Evolutionary conservation across 2,797 vertebrate genomes (phyloP).

Genomic region (Bryconaethiops microstoma): DNA sequence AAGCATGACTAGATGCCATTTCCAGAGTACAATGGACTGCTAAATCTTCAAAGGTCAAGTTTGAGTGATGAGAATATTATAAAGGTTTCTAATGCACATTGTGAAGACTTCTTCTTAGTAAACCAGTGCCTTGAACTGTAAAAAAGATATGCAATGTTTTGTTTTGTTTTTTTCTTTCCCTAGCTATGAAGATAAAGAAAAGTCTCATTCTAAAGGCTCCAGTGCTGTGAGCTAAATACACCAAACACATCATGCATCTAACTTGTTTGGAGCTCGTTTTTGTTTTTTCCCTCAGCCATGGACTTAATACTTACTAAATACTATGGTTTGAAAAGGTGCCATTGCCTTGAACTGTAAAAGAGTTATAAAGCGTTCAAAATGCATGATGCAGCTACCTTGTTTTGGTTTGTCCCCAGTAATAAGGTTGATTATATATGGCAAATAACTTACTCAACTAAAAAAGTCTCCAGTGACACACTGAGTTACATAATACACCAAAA

Average conservation of each 20-base stretch:
- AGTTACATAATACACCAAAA: not conserved
- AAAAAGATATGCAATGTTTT: not conserved
- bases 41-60: slow-evolving; percentile 78
- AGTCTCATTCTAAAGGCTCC: not conserved
- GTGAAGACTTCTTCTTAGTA: slow-evolving; percentile 62
- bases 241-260: not conserved
- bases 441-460: too few species aligned
- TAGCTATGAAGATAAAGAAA: not conserved
- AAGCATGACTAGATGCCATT: slow-evolving; percentile 62
- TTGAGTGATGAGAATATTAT: slow-evolving; percentile 72
- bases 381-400: not conserved
- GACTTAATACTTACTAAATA: not conserved
- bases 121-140: slow-evolving; percentile 53
- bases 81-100: slow-evolving; percentile 68
- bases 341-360: not conserved
- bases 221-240: not conserved
- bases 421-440: not conserved
- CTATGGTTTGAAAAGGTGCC: not conserved
- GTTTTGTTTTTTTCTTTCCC: not conserved
- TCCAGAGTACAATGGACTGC: slow-evolving; percentile 64
- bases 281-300: not conserved
- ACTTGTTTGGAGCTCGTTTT: not conserved
- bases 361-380: too few species aligned
- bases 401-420: not conserved
- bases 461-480: too few species aligned